Evolutionary conservation across 37 sponge, comb jelly and placozoan genomes (phyloP), one percentile per base, ranked within the genome.

Genomic region (Lycopodina hypogea): DNA sequence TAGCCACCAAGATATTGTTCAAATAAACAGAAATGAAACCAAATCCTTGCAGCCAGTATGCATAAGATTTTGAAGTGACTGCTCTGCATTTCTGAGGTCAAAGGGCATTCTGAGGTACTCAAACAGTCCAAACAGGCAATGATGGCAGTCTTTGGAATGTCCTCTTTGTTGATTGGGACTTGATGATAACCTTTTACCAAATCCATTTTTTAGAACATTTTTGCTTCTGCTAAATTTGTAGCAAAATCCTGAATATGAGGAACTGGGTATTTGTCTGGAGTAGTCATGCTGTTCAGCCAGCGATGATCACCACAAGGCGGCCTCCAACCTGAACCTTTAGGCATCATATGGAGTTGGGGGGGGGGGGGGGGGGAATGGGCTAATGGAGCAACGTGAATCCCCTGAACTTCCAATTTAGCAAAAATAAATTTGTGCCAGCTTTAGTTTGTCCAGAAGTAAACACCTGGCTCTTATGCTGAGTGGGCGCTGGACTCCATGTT

Each of bases 281-380:
- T n/a, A 14, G 62, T 58, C 38, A 48, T 40, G 24, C 42, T 71
- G 84, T 91, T 91, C 30, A 91, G 76, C 12, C 87, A 78, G 1
- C 84, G 83, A 71, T 87, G 86, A 72, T 87, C 92, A 26, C 84
- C 92, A 83, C 92, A 86, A 18, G 87, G 92, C n/a, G n/a, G n/a
- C 17, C 87, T 67, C 92, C 92, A 86, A 55, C 79, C 23, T 32
- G 75, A 34, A 64, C 68, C 68, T 68, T 89, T 89, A 23, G 89
- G 84, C 32, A 83, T 84, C 89, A 89, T 83, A 75, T 89, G 84
- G n/a, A 86, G 69, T 0, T n/a, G n/a, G n/a, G n/a, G n/a, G n/a
- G n/a, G n/a, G n/a, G n/a, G 90, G 90, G 9, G 86, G 82, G 45
- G 90, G 30, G 86, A 86, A n/a, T n/a, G n/a, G n/a, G n/a, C n/a